These are phyloP conservation scores for Xestia xanthographa DNA, from an alignment of 2,888 invertebrate genomes.

Conservation along the genomic window DNA sequence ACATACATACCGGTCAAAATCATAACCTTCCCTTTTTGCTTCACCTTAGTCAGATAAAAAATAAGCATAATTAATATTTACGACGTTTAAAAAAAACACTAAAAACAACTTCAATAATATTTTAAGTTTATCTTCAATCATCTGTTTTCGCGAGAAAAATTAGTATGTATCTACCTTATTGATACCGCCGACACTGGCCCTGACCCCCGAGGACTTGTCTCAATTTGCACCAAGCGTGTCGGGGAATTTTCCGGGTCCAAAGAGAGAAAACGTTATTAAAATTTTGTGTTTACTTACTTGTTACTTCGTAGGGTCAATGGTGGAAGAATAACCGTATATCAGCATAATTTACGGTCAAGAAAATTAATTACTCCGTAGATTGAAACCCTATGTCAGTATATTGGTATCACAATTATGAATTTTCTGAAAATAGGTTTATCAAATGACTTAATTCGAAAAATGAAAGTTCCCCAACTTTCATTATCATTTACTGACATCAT, in stretches of 20 bases:
- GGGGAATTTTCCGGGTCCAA: constrained; percentile 33
- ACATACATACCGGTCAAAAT: too few species aligned
- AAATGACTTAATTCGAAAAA: not conserved
- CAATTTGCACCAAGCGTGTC: constrained; percentile 47
- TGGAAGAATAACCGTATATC: not conserved
- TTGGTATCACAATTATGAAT: not conserved
- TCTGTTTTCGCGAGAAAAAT: constrained; percentile 60
- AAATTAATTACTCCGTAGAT: not conserved
- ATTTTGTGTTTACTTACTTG: constrained; percentile 13
- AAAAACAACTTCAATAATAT: not conserved
- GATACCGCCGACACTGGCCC: constrained; percentile 22
- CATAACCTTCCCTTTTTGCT: too few species aligned
- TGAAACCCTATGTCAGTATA: not conserved
- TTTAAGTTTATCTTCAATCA: constrained; percentile 32
- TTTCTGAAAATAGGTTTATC: not conserved
- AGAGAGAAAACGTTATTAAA: constrained; percentile 29
- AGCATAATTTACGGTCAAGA: not conserved
- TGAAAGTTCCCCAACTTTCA: not conserved
- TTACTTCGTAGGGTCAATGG: not conserved
- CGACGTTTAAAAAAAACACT: not conserved
- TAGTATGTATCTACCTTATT: not conserved
- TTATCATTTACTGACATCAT: not conserved
- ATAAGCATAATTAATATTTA: too few species aligned
- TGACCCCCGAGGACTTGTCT: constrained; percentile 37
- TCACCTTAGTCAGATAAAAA: too few species aligned